These are phyloP conservation scores for Drosophila micromelanica DNA, from an alignment of 1,140 invertebrate genomes.

Conservation along the genomic window DNA sequence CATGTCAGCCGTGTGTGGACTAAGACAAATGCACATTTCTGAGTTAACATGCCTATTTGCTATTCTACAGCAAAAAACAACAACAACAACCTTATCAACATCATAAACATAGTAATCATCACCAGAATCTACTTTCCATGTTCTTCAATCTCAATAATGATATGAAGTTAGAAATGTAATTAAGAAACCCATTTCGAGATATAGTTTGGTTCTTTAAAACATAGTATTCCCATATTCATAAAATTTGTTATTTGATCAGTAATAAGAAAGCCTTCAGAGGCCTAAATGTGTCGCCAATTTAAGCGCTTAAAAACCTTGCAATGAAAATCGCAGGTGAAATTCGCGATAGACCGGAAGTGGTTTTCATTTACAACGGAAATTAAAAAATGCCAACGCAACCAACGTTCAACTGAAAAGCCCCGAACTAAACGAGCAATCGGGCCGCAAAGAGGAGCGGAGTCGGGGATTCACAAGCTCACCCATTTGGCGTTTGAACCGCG, in stretches of 20 bases:
- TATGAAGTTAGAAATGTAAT: neutral
- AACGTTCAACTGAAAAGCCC: constrained; percentile 6
- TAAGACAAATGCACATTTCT: constrained; percentile 74
- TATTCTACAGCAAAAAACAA: constrained; percentile 4
- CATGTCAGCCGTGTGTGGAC: constrained; percentile 48
- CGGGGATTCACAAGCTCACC: constrained; percentile 26
- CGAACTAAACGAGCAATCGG: neutral
- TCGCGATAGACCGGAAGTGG: constrained; percentile 49
- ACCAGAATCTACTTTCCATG: neutral
- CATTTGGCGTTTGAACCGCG: neutral
- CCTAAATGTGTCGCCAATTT: neutral
- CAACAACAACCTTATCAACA: neutral
- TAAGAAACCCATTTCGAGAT: no score
- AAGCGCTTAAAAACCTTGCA: constrained; percentile 10
- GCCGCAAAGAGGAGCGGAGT: neutral
- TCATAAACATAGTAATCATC: neutral
- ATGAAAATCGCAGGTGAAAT: constrained; percentile 11
- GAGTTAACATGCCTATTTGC: constrained; percentile 67
- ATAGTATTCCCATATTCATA: no score
- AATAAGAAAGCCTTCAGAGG: neutral
- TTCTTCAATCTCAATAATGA: neutral
- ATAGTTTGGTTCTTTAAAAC: no score
- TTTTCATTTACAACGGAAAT: constrained; percentile 81
- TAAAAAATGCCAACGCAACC: constrained; percentile 70
- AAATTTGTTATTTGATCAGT: no score